Percentiles rank a stretch among this genome's conserved stretches.
Evolutionary conservation across 2,797 vertebrate species (phyloP).

Genomic region (Balearica regulorum): DNA sequence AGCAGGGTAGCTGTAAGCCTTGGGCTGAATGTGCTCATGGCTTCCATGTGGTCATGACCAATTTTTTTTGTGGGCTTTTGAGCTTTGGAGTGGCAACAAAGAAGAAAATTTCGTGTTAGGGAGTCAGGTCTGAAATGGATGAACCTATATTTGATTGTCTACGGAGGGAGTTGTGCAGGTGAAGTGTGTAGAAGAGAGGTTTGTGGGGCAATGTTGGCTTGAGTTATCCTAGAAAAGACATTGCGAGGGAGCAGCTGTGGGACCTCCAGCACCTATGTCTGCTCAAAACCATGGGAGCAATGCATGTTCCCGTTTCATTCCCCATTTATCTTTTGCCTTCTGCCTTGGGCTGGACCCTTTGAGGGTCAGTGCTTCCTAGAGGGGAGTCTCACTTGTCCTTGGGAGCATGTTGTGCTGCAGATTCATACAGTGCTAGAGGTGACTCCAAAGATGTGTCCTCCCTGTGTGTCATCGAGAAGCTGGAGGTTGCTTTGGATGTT

Average conservation of each 20-base stretch:
- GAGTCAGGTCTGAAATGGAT: neutral
- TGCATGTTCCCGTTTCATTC: fast-evolving
- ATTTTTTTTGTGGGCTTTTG: neutral
- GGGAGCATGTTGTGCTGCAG: neutral
- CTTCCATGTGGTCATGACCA: neutral
- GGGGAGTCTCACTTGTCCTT: neutral
- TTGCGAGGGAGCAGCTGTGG: neutral
- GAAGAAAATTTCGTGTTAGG: no score
- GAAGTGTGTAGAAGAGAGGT: neutral
- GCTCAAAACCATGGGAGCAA: neutral
- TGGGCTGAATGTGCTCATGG: neutral
- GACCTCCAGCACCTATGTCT: neutral
- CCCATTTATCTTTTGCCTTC: neutral
- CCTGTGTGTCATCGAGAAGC: fast-evolving
- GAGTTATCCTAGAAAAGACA: neutral
- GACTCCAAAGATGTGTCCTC: neutral
- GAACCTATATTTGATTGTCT: neutral
- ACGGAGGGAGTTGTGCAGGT: neutral
- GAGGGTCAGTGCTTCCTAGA: neutral
- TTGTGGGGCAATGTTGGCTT: neutral
- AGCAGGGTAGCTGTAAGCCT: neutral
- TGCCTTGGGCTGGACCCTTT: neutral
- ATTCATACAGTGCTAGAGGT: neutral
- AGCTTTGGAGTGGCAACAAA: neutral
- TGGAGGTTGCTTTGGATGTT: neutral